These are phyloP conservation scores for Scolopax mira DNA, from an alignment of 2,113 vertebrate species.

Conservation along the genomic window DNA sequence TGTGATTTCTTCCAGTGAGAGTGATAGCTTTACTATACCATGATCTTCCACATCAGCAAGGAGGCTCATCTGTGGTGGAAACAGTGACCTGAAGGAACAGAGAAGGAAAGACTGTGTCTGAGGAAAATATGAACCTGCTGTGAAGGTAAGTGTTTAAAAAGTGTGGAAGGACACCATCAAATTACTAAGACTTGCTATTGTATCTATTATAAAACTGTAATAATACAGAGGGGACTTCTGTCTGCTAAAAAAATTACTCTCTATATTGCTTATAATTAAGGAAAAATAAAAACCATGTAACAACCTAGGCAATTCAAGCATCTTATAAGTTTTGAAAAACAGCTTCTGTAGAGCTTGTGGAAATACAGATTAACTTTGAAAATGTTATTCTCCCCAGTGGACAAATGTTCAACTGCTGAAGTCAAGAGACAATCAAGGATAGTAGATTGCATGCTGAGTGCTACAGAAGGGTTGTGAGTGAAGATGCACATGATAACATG, in stretches of 20 bases:
- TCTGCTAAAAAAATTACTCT: background rate
- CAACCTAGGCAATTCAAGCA: background rate
- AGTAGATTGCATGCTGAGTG: background rate
- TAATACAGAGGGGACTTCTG: background rate
- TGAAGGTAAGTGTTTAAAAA: background rate
- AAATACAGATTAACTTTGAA: slow-evolving; percentile 21
- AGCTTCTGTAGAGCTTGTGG: background rate
- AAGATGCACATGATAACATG: background rate
- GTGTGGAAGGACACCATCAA: background rate
- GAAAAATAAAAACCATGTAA: background rate
- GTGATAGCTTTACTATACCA: background rate
- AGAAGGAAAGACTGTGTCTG: background rate
- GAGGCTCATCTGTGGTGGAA: background rate
- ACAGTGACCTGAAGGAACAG: background rate
- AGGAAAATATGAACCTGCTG: background rate
- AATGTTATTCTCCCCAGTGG: background rate
- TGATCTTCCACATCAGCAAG: background rate
- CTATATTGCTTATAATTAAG: background rate
- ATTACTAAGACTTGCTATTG: background rate
- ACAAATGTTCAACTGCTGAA: slow-evolving; percentile 1
- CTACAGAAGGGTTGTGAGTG: background rate
- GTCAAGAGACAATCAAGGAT: background rate
- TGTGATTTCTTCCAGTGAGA: background rate
- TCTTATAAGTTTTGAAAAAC: slow-evolving; percentile 2
- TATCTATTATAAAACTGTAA: background rate